Conservation (phyloP, 2,888 invertebrate genomes). For the Schrankia costaestrigalis region DNA sequence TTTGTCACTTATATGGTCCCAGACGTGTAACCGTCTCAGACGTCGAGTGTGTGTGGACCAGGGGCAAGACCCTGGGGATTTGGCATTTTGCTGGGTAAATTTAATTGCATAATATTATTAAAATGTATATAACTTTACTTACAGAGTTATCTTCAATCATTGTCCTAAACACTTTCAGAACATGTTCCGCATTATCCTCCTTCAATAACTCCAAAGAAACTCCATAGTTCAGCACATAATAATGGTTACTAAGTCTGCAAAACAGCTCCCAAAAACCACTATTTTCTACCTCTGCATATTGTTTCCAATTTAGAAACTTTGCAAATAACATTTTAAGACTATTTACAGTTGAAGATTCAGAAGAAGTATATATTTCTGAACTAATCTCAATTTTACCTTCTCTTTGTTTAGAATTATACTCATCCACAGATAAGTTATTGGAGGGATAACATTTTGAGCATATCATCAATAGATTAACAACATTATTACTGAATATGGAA, state of each 20-base stretch:
- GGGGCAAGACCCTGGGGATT: too few relatives aligned
- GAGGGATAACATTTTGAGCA: constrained; percentile 59
- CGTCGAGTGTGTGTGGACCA: too few relatives aligned
- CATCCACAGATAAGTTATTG: constrained; percentile 18
- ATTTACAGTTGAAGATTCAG: constrained; percentile 40
- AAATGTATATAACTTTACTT: constrained; percentile 11
- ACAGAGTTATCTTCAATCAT: constrained; percentile 25
- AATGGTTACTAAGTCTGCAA: constrained; percentile 55
- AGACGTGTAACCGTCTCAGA: too few relatives aligned
- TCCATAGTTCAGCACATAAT: constrained; percentile 58
- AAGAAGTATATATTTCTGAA: constrained; percentile 36
- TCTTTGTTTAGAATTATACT: constrained; percentile 26
- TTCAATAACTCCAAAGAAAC: constrained; percentile 48
- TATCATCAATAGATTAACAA: constrained; percentile 41
- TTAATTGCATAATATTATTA: too few relatives aligned
- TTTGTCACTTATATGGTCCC: too few relatives aligned
- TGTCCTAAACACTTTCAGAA: constrained; percentile 53
- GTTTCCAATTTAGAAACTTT: constrained; percentile 61
- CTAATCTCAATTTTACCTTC: constrained; percentile 36
- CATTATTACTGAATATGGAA: constrained; percentile 41
- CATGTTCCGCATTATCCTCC: constrained; percentile 49
- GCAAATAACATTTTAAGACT: constrained; percentile 51
- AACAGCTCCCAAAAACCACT: constrained; percentile 55
- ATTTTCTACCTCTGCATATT: constrained; percentile 47
- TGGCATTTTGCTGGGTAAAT: too few relatives aligned